Base-by-base conservation (phyloP, 1,140 invertebrate genomes). In the Diachasma alloeum region DNA sequence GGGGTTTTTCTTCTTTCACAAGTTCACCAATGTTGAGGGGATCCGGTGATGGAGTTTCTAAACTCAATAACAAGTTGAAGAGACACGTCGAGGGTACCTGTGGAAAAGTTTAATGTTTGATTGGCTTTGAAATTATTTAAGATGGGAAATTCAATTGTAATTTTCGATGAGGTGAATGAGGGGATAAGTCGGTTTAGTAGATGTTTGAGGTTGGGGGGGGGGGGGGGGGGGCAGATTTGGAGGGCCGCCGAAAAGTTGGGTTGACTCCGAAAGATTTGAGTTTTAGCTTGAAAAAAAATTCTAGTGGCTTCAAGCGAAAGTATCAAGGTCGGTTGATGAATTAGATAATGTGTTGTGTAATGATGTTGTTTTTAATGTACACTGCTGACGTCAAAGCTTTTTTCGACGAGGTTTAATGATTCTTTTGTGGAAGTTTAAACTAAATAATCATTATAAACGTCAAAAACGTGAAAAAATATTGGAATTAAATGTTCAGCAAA, bases 21-120 rank as follows among this genome's bases (percentile, higher is more conserved):
- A 99, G 86, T 87, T 99, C 97, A 9, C 98, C 94, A 79, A 99
- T 98, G 83, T 98, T 97, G 0, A 99, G 91, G 0, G 96, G 96
- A 91, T 99, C 98, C 0, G 95, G 95, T 0, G 96, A 96, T 13
- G 97, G 96, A 39, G 96, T 96, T 88, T 98, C 97, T 72, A 99
- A 89, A 74, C 97, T 97, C 69, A 98, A 86, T 8, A 99, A 88
- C n/a, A 99, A 88, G 84, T 97, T 95, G 86, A 99, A 99, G 15
- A 99, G 88, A 83, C 94, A 96, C 80, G 94, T 94, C 0, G 97
- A 95, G 84, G 97, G 96, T 22, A 98, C 96, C 95, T 96, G 82
- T 11, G 66, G 74, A 9, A 36, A 26, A 63, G 66, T 53, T 75
- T 42, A 19, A 19, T 22, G 48, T 19, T 69, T 70, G 13, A 63